Evolutionary conservation across 2,797 vertebrate genomes (phyloP), one percentile per base, ranked within the genome.

Genomic region (Crocodylus rhombifer): DNA sequence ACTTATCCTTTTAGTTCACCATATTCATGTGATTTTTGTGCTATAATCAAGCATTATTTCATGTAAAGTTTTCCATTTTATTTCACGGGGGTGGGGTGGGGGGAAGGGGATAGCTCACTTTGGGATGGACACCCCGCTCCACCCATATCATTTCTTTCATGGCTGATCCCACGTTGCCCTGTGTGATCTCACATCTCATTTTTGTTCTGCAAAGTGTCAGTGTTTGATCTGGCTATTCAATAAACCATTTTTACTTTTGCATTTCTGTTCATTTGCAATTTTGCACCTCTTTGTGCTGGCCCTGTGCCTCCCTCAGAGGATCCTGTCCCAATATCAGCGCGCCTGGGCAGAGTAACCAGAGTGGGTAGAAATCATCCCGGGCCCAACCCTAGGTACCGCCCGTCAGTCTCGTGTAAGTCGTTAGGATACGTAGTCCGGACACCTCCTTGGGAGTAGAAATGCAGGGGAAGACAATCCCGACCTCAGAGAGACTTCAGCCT

Each of bases 191-290:
- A 95, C 96, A 90, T 97, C 96, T 97, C 97, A 95, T 93, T 93
- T 96, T 97, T 97, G 86, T 86, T 97, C 93, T 97, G 95, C 97
- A 96, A 97, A 94, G 61, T 42, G 20, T 91, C 89, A 86, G 83
- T 95, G 91, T 91, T 94, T 95, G 96, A 82, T 92, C 95, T 95
- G 96, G 73, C 84, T 96, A 97, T 97, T 96, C 93, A 98, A 98
- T 98, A 98, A 98, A 98, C 95, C 96, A 97, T 98, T 98, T 98
- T 97, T 94, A 96, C 80, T 97, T 97, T 97, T 96, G 93, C 96
- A 96, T 97, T 98, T 98, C 96, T 95, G 96, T 97, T 97, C 94
- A 91, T 94, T 95, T 97, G 96, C 97, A 94, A 97, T 95, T 97
- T 95, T 97, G 95, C 86, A 91, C 78, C 87, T 14, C 86, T 76